Base-by-base conservation (phyloP, 2,888 invertebrate genomes). In the Metallyticus violacea region DNA sequence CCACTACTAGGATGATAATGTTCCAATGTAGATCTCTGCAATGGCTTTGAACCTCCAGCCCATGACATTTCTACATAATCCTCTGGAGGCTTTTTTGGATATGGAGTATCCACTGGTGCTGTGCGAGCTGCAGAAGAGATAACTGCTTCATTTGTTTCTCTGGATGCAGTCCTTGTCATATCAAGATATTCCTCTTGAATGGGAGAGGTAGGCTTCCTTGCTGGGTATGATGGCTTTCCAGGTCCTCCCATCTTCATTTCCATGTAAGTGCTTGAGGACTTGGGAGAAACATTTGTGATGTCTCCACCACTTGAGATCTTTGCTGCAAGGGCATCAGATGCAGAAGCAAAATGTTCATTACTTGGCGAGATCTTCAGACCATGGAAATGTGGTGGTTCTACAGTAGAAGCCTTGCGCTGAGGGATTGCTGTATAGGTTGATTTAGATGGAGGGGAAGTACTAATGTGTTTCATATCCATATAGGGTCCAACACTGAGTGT, bases 51-150 rank as follows among this genome's bases (percentile, higher is more conserved):
- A 0, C 85, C 85, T 7, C 82, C 77, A n/a, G 91, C 93, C 91
- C 92, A 94, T 79, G 93, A 93, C 95, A 95, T 95, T 90, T 95
- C 95, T 77, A 95, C 94, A 90, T 95, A 95, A 40, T 95, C 95
- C 80, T 95, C 95, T 1, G 93, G 92, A 0, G 93, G 91, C 81
- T 91, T 92, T 84, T 90, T 90, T 2, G 91, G 91, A 85, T 91
- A 91, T 15, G 91, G 92, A 79, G 92, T 90, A 89, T 92, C 91
- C 80, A 91, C 91, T 15, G 92, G 91, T 76, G 91, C 91, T 40
- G 92, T 87, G 22, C 85, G 81, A 27, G 30, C 77, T 30, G 77
- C 78, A 79, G 28, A 22, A 26, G 85, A 77, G 2, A 83, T 62
- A 27, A 77, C 25, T 1, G 25, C n/a, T 26, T 83, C 83, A 83